Base-by-base conservation (phyloP, 1,140 invertebrate genomes). In the Bombus difficillimus region DNA sequence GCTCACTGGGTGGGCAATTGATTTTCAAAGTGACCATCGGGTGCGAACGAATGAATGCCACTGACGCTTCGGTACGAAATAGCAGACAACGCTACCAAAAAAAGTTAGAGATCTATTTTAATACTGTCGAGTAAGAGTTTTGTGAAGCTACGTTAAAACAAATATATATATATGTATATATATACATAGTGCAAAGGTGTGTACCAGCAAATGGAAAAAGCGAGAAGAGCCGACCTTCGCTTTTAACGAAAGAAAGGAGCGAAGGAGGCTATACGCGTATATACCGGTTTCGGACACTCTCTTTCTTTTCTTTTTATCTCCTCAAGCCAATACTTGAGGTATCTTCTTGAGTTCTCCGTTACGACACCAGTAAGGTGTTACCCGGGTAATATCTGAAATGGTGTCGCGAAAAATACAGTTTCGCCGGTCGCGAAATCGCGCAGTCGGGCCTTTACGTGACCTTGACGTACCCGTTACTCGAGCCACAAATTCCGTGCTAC, bases 11-110 rank as follows among this genome's bases (percentile, higher is more conserved):
- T 87, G 89, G 73, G 68, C 87, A 57, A 91, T 91, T 83, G 90
- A 91, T 91, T 91, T 91, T 90, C 86, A 82, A 86, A 80, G 87
- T 90, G 88, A 83, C 77, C 72, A 66, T 78, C 71, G 66, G 72
- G 71, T 79, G 81, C 85, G 66, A 84, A 34, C 81, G 77, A 73
- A 84, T 34, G 72, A 76, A 77, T 77, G 76, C 32, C 83, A 72
- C 77, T 81, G 83, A 85, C 86, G 83, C 83, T 85, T 76, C 72
- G 53, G 41, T 81, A 85, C 79, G 76, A 81, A 41, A n/a, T 86
- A 81, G 84, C 80, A 59, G 78, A 71, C 69, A 73, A 71, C 83
- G 57, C 53, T 80, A 76, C 71, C 71, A 83, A 69, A 62, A 62
- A 62, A 62, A 86, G 79, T 74, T 75, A 78, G 85, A 88, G 85